Base-by-base conservation (phyloP, 2,888 invertebrate genomes). In the Hartigia nigra region DNA sequence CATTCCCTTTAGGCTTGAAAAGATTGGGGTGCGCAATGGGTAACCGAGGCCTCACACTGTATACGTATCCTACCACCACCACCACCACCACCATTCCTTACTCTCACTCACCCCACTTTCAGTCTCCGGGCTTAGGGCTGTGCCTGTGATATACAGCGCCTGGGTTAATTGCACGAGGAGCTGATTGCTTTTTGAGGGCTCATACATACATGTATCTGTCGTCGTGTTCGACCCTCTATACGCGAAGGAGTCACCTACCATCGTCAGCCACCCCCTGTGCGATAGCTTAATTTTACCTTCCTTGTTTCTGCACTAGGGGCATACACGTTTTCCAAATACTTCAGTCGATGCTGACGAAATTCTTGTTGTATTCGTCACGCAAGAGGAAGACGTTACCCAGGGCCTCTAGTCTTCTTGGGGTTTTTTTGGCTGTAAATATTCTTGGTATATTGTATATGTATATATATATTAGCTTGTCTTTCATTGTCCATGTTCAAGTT, bases 101-200 rank as follows among this genome's bases (percentile, higher is more conserved):
- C 55, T 23, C 55, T 55, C 23, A 23, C 55, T 55, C 55, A 55
- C 23, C 23, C 55, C 23, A 23, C 55, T 55, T 55, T 55, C 23
- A 55, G 23, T 55, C 72, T 32, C 72, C 32, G 3, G 72, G 72
- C 72, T 72, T 32, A 72, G 72, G 72, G 72, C 72, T 34, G 72
- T 34, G 32, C 3, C 72, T 72, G 31, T 72, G 72, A 72, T 72
- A 72, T 72, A 72, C 72, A 34, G 72, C 72, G 72, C 72, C 72
- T 34, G 32, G 32, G 72, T 72, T 72, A 72, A 72, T 72, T 72
- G 72, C 72, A 72, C 72, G 72, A 72, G 72, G 72, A 72, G 72
- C 72, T 72, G 72, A 72, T 72, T 72, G 72, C 72, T 72, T 72
- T 72, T 72, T 72, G 72, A 72, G 72, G 72, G 72, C 72, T 72